phyloP scores from a whole-genome alignment of 2,113 vertebrate species.

The Ammodytes marinus region DNA sequence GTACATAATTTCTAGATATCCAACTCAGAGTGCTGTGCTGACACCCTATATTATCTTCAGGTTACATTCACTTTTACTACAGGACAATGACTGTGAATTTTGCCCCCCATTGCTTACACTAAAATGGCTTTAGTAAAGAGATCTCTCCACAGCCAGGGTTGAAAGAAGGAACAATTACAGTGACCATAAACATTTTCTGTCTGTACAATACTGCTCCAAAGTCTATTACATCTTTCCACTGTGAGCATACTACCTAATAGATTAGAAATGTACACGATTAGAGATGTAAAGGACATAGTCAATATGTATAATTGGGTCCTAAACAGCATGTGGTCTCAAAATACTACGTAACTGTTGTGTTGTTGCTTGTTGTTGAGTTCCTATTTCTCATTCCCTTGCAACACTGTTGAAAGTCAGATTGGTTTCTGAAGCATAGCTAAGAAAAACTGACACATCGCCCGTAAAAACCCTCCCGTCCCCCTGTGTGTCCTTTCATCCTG shows the following conservation, averaged over 20 bases:
- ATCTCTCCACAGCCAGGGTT: too few relatives aligned
- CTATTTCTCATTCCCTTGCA: conserved; percentile 22
- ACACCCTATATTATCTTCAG: background rate
- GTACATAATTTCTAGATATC: too few relatives aligned
- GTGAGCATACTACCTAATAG: background rate
- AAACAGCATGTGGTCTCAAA: conserved; percentile 2
- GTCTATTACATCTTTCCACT: background rate
- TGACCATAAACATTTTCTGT: background rate
- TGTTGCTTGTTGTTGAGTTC: conserved; percentile 15
- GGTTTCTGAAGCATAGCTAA: conserved; percentile 36
- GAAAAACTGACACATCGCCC: conserved; percentile 42
- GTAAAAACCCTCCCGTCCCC: background rate
- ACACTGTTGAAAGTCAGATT: conserved; percentile 17
- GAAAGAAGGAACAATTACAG: too few relatives aligned
- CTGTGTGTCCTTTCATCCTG: conserved; percentile 22
- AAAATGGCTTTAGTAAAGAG: too few relatives aligned
- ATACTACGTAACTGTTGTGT: background rate
- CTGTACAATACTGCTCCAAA: background rate
- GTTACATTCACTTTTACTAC: background rate
- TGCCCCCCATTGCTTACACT: background rate
- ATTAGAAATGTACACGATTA: too few relatives aligned
- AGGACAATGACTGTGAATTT: background rate
- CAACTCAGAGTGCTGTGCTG: too few relatives aligned
- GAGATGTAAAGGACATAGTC: background rate
- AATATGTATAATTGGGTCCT: background rate